These are phyloP conservation scores for Propithecus perrieri DNA, from an alignment of 2,797 vertebrate genomes.

Conservation along the genomic window DNA sequence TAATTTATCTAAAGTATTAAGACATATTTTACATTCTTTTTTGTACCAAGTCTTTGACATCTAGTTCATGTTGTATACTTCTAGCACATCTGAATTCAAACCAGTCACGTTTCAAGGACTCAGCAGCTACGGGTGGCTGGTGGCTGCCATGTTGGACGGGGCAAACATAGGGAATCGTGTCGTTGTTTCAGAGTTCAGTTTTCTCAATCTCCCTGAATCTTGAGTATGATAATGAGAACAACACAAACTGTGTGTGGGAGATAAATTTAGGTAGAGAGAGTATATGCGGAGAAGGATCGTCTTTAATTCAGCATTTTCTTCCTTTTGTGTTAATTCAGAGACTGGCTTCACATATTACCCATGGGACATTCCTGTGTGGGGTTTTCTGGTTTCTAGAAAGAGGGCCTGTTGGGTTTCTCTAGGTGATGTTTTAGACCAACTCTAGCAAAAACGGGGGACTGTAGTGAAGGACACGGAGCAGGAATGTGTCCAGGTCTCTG, in stretches of 20 bases:
- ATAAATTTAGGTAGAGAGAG: neutral
- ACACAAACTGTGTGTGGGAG: neutral
- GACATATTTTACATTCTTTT: neutral
- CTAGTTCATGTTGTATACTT: no score
- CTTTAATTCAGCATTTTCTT: neutral
- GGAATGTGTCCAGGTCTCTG: neutral
- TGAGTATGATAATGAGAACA: neutral
- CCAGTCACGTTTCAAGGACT: neutral
- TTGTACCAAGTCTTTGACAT: neutral
- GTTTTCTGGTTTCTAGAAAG: neutral
- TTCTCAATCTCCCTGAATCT: neutral
- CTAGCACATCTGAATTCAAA: neutral
- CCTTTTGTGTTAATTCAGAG: neutral
- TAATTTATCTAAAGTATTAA: neutral
- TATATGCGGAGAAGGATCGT: neutral
- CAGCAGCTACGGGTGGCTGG: fast-evolving
- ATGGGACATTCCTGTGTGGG: fast-evolving
- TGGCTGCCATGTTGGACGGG: fast-evolving
- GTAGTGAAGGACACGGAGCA: neutral
- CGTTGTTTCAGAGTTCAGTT: neutral
- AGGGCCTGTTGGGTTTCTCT: neutral
- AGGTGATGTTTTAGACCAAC: neutral
- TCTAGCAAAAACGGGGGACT: neutral
- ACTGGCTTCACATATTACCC: fast-evolving
- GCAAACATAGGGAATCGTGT: fast-evolving